These are phyloP conservation scores for Rotaria magnacalcarata DNA, from an alignment of 2,888 invertebrate species.

Conservation along the genomic window DNA sequence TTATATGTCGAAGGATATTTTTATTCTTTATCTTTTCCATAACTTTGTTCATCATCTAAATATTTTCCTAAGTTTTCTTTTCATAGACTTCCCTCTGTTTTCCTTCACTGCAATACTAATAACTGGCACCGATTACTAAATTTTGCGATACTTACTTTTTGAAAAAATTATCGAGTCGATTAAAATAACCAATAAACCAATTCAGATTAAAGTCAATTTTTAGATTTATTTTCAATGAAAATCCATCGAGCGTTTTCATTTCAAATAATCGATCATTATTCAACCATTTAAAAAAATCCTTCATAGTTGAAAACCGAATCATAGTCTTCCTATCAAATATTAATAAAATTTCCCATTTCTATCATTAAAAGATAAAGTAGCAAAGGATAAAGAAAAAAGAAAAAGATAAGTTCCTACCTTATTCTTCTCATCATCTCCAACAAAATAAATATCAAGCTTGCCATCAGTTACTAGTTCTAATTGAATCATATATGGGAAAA, in stretches of 20 bases:
- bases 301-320: neutral
- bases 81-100: too few relatives aligned
- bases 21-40: too few relatives aligned
- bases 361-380: too few relatives aligned
- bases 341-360: neutral
- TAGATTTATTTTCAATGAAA: neutral
- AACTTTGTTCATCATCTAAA: too few relatives aligned
- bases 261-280: constrained; percentile 6
- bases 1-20: too few relatives aligned
- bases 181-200: neutral
- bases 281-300: neutral
- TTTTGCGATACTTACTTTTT: neutral
- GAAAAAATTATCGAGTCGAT: neutral
- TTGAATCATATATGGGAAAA: neutral
- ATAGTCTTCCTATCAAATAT: neutral
- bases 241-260: neutral
- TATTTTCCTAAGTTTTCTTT: too few relatives aligned
- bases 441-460: neutral
- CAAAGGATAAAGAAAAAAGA: too few relatives aligned
- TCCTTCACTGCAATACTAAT: too few relatives aligned
- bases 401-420: neutral
- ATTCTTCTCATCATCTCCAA: neutral
- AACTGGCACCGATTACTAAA: too few relatives aligned
- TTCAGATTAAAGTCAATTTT: neutral
- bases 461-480: neutral